Evolutionary conservation across 2,113 vertebrate genomes (phyloP), one percentile per base, ranked within the genome.

Genomic region (Sylvia atricapilla): DNA sequence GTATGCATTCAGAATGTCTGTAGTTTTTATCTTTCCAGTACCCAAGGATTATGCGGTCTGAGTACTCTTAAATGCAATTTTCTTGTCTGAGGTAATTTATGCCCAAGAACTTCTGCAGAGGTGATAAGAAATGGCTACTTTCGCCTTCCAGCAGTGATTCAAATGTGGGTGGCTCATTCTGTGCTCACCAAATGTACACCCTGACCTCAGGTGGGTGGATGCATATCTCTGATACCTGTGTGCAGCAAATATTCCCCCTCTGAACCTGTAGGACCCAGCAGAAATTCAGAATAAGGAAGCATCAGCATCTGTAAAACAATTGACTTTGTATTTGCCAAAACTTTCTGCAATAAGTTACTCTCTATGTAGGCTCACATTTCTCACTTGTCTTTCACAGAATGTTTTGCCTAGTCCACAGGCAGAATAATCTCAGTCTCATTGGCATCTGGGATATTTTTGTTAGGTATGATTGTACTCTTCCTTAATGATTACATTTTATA

Each of bases 51-150:
- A 85, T 89, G 58, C 37, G 68, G 39, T 76, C 67, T 60, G 72
- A 80, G 33, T 86, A 74, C 30, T 77, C 63, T 88, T 90, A 84
- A 94, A 92, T 77, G 81, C 35, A 74, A 93, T 86, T 89, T 89
- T 90, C 70, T 72, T 95, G 22, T 82, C 55, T 53, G 25, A 80
- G 14, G 37, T 77, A 93, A 92, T 88, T 95, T 90, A 93, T 92
- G 50, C 63, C 76, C 53, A 90, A 82, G 85, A 90, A 74, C 24
- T 73, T 83, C 60, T 74, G 37, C 33, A 74, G 30, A 59, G 19
- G 16, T 86, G 76, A 83, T 90, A 84, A 94, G 74, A 86, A 81
- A 87, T 46, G 27, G 13, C 64, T 90, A 24, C 43, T 89, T 37
- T 86, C 11, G 17, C 55, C 43, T 68, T 92, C 41, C 52, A 75